A percentile compares a stretch with the other conserved stretches of the same genome.
phyloP scores from a whole-genome alignment of 2,888 invertebrate genomes.

The Bellardia pandia region DNA sequence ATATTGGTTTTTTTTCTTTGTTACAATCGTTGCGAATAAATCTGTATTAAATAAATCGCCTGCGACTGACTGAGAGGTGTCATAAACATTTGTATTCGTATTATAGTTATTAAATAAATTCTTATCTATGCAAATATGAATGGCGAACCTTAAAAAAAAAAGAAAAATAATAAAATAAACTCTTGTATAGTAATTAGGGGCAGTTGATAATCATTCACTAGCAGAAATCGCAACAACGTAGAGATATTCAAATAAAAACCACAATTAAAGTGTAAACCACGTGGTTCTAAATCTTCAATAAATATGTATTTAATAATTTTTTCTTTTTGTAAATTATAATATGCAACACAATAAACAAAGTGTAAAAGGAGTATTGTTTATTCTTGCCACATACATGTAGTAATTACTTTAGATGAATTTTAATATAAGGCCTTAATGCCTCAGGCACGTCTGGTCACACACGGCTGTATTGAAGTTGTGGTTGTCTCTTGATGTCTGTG shows the following conservation, averaged over 20 bases:
- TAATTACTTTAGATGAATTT: conserved; percentile 62
- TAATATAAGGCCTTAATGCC: conserved; percentile 44
- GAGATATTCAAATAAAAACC: conserved; percentile 36
- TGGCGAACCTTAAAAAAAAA: background rate
- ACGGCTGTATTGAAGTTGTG: conserved; percentile 2
- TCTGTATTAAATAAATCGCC: conserved; percentile 46
- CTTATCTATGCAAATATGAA: conserved; percentile 36
- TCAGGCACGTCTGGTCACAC: conserved; percentile 53
- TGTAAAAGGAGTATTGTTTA: conserved; percentile 25
- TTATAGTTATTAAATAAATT: conserved; percentile 13
- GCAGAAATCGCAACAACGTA: conserved; percentile 15
- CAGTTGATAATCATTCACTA: conserved; percentile 48
- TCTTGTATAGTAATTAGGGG: conserved; percentile 35
- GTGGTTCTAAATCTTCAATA: conserved; percentile 48
- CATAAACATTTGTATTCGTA: conserved; percentile 53
- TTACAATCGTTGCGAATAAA: conserved; percentile 39
- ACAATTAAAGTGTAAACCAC: conserved; percentile 39
- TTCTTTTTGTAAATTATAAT: background rate
- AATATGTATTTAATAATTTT: conserved; percentile 28
- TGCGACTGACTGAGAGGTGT: conserved; percentile 35
- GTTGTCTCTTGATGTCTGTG: background rate
- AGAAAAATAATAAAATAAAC: background rate
- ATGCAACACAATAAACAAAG: conserved; percentile 11
- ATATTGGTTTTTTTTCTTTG: conserved; percentile 49
- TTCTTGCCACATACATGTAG: conserved; percentile 60